Evolutionary conservation across 2,113 vertebrate species (phyloP).

Genomic region (Pterophyllum scalare): DNA sequence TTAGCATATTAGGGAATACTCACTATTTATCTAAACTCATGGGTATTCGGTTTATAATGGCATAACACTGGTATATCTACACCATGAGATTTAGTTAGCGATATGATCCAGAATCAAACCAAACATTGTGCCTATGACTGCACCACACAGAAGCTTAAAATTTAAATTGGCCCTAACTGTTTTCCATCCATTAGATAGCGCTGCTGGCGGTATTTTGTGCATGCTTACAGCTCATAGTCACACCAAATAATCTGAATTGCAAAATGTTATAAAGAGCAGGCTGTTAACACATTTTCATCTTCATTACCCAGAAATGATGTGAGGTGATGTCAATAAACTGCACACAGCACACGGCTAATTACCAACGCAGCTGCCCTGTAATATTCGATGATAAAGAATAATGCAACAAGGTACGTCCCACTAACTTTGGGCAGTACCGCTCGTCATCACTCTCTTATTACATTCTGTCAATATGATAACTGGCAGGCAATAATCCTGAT

Average conservation of each 20-base stretch:
- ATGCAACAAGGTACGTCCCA: neutral
- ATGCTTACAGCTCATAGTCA: neutral
- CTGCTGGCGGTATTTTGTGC: neutral
- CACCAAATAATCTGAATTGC: neutral
- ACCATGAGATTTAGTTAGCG: neutral
- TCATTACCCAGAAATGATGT: slow-evolving; percentile 33
- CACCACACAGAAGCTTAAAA: neutral
- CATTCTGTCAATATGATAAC: slow-evolving; percentile 1
- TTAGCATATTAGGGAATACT: neutral
- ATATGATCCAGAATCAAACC: neutral
- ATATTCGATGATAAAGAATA: slow-evolving; percentile 13
- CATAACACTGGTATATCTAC: neutral
- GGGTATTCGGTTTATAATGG: neutral
- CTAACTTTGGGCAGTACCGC: neutral
- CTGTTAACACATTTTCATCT: slow-evolving; percentile 17
- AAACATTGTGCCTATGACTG: neutral
- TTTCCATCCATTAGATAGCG: neutral
- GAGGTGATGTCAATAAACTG: slow-evolving; percentile 40
- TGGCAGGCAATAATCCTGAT: neutral
- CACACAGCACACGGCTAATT: neutral
- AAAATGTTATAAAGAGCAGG: slow-evolving; percentile 15
- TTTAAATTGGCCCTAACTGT: neutral
- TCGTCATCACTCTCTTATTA: neutral
- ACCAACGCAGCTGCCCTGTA: slow-evolving; percentile 32
- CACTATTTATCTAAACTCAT: neutral